A percentile compares a stretch with the other conserved stretches of the same genome.
Conservation (phyloP, 1,140 invertebrate genomes). For the Neelides sp. region DNA sequence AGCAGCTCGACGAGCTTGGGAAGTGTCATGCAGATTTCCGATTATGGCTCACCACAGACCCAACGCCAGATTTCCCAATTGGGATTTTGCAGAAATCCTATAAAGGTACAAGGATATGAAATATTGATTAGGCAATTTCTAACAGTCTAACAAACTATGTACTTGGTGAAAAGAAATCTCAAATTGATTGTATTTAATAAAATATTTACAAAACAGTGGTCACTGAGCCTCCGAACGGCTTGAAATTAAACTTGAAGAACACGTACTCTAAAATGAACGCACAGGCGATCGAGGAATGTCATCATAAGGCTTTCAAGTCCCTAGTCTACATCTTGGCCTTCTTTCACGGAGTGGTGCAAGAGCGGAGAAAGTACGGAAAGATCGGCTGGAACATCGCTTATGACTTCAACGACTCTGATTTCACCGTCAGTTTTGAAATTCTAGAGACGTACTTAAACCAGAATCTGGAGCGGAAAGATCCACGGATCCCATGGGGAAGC, state of each 20-base stretch:
- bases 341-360: conserved; percentile 71
- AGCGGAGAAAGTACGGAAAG: conserved; percentile 79
- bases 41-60: conserved; percentile 84
- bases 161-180: conserved; percentile 10
- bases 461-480: conserved; percentile 45
- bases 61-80: conserved; percentile 68
- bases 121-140: conserved; percentile 4
- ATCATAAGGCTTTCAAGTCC: conserved; percentile 57
- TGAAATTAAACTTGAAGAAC: conserved; percentile 76
- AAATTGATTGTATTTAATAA: conserved; percentile 7
- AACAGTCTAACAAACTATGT: conserved; percentile 10
- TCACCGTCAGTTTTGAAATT: conserved; percentile 69
- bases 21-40: conserved; percentile 77
- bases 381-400: conserved; percentile 87
- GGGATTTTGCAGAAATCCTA: conserved; percentile 72
- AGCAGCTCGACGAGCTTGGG: conserved; percentile 59
- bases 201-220: conserved; percentile 49
- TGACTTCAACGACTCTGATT: conserved; percentile 86
- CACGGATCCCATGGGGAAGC: conserved; percentile 67
- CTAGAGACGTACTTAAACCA: conserved; percentile 68
- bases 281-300: conserved; percentile 53
- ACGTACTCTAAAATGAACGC: conserved; percentile 71
- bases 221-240: conserved; percentile 73
- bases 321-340: conserved; percentile 74
- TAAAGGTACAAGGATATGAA: conserved; percentile 48